Percentiles rank a stretch among this genome's conserved stretches.
Evolutionary conservation across 2,797 vertebrate genomes (phyloP).

Genomic region (Rhinatrema bivittatum): DNA sequence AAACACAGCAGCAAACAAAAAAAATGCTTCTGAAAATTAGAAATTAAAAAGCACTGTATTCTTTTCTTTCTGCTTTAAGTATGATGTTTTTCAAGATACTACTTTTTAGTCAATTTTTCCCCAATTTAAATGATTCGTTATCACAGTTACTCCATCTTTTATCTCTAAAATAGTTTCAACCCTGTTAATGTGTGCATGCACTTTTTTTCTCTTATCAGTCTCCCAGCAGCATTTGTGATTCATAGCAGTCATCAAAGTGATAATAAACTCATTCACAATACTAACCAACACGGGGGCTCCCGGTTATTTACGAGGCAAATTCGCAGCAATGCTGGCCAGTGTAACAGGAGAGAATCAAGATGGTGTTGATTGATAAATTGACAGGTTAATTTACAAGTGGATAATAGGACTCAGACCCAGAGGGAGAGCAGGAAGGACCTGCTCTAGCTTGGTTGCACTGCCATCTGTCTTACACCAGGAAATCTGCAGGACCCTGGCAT

Average conservation of each 20-base stretch:
- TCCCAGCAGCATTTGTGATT: slow-evolving; percentile 92
- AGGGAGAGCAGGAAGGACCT: slow-evolving; percentile 59
- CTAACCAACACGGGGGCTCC: slow-evolving; percentile 88
- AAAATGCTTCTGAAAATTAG: slow-evolving; percentile 8
- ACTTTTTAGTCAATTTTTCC: slow-evolving; percentile 27
- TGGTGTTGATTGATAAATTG: slow-evolving; percentile 99
- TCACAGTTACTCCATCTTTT: slow-evolving; percentile 59
- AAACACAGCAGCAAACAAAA: no score
- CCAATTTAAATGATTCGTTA: slow-evolving; percentile 54
- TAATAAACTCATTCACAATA: slow-evolving; percentile 97
- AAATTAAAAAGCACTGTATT: slow-evolving; percentile 1
- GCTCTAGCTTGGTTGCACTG: slow-evolving; percentile 91
- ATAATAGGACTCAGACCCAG: slow-evolving; percentile 93
- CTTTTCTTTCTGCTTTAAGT: slow-evolving; percentile 8
- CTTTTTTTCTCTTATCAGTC: slow-evolving; percentile 80
- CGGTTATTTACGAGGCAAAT: slow-evolving; percentile 90
- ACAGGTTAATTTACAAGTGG: slow-evolving; percentile 99
- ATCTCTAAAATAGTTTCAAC: slow-evolving; percentile 70
- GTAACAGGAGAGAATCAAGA: slow-evolving; percentile 84
- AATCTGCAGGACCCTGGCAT: slow-evolving; percentile 64
- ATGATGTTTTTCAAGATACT: slow-evolving; percentile 12
- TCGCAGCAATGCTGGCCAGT: slow-evolving; percentile 68
- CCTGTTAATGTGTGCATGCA: slow-evolving; percentile 59
- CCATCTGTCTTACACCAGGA: slow-evolving; percentile 87
- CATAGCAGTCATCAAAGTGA: slow-evolving; percentile 98